phyloP scores from a whole-genome alignment of 1,140 invertebrate genomes.

The Drosophila sproati region DNA sequence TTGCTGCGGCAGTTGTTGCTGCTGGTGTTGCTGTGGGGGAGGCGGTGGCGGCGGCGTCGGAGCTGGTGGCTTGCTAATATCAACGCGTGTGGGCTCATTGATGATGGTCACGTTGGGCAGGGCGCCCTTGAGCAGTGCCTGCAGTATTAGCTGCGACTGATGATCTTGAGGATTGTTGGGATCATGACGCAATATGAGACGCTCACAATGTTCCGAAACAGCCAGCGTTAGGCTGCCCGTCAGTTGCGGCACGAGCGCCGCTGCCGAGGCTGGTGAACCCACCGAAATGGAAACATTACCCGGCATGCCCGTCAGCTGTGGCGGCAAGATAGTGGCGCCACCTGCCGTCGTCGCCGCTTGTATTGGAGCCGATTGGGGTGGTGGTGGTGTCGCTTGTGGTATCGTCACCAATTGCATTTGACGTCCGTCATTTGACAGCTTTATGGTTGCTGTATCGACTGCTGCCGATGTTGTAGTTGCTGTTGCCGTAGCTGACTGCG shows the following conservation, averaged over 20 bases:
- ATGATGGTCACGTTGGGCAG: slow-evolving; percentile 84
- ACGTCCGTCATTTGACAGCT: slow-evolving; percentile 67
- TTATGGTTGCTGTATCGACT: slow-evolving; percentile 49
- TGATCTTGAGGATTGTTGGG: slow-evolving; percentile 82
- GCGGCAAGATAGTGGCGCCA: slow-evolving; percentile 68
- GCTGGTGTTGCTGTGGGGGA: slow-evolving; percentile 12
- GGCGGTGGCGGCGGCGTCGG: slow-evolving; percentile 22
- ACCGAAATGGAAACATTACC: slow-evolving; percentile 79
- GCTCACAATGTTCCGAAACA: slow-evolving; percentile 81
- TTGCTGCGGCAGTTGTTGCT: slow-evolving; percentile 32
- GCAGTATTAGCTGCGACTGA: slow-evolving; percentile 81
- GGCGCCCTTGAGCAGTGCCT: slow-evolving; percentile 80
- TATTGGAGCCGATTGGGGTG: slow-evolving; percentile 4
- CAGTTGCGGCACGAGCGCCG: slow-evolving; percentile 74
- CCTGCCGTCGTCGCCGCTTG: slow-evolving; percentile 44
- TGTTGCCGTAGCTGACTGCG: slow-evolving; percentile 11
- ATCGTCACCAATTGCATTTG: slow-evolving; percentile 79
- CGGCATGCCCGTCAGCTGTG: slow-evolving; percentile 72
- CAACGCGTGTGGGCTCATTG: slow-evolving; percentile 76
- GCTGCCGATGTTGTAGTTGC: slow-evolving; percentile 16
- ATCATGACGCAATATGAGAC: slow-evolving; percentile 79
- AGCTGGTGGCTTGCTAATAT: slow-evolving; percentile 47
- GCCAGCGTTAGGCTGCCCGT: slow-evolving; percentile 80
- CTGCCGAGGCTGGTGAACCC: slow-evolving; percentile 72
- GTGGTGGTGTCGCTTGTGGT: slow-evolving; percentile 55